Conservation (phyloP, 2,888 invertebrate genomes). For the Gibbula magus region DNA sequence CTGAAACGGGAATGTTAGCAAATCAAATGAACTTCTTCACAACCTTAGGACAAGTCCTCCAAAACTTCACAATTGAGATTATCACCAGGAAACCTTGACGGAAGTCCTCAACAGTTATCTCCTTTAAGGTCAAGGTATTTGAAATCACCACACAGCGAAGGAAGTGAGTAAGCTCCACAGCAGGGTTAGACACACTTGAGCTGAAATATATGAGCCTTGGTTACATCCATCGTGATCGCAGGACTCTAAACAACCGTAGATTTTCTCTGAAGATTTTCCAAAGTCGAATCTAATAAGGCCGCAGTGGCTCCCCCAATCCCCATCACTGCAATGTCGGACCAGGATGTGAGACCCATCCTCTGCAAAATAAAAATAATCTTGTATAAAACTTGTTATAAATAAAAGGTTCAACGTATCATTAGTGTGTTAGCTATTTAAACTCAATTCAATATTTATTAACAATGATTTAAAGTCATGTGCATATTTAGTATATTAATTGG, state of each 20-base stretch:
- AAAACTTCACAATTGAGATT: too few relatives aligned
- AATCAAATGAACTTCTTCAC: neutral
- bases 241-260: conserved; percentile 68
- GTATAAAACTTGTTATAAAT: too few relatives aligned
- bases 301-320: conserved; percentile 69
- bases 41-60: neutral
- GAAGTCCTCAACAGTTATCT: too few relatives aligned
- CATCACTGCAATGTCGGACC: conserved; percentile 67
- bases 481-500: too few relatives aligned
- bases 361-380: conserved; percentile 54
- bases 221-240: conserved; percentile 72
- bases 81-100: too few relatives aligned
- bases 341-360: conserved; percentile 64
- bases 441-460: too few relatives aligned
- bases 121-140: too few relatives aligned
- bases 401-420: too few relatives aligned
- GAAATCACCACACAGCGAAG: neutral
- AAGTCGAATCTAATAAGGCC: conserved; percentile 63
- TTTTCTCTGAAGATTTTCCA: conserved; percentile 42
- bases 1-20: neutral
- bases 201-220: conserved; percentile 37
- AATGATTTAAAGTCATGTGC: too few relatives aligned
- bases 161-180: neutral
- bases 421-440: too few relatives aligned
- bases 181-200: neutral